Percentiles rank a stretch among this genome's conserved stretches.
Evolutionary conservation across 2,888 invertebrate species (phyloP).

Genomic region (Caprella mutica): DNA sequence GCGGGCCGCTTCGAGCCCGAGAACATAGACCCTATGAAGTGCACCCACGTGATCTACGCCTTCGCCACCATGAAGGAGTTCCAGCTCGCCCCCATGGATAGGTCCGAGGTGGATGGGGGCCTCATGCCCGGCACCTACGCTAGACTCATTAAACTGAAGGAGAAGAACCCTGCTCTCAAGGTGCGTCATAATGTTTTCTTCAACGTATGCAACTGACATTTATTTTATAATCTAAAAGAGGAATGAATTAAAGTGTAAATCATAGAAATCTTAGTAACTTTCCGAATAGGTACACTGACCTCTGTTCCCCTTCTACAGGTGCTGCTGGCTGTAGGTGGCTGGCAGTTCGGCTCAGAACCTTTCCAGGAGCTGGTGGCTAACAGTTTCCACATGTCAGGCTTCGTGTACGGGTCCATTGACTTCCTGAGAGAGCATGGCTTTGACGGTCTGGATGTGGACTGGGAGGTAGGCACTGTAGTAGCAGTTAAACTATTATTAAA

Average conservation of each 20-base stretch:
- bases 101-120: slow-evolving; percentile 58
- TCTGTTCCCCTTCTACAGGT: slow-evolving; percentile 46
- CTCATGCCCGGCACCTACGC: slow-evolving; percentile 53
- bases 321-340: slow-evolving; percentile 75
- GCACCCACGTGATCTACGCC: slow-evolving; percentile 89
- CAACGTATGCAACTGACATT: background rate
- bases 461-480: slow-evolving; percentile 50
- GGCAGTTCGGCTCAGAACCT: slow-evolving; percentile 91
- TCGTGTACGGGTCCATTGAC: slow-evolving; percentile 87
- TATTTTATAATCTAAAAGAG: background rate
- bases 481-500: background rate
- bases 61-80: slow-evolving; percentile 83
- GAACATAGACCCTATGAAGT: slow-evolving; percentile 73
- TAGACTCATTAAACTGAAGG: slow-evolving; percentile 62
- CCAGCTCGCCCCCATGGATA: slow-evolving; percentile 60
- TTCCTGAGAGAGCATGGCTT: slow-evolving; percentile 81
- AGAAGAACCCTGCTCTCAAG: slow-evolving; percentile 70
- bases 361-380: slow-evolving; percentile 85
- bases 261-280: background rate
- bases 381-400: slow-evolving; percentile 86
- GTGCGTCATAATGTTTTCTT: slow-evolving; percentile 41
- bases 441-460: slow-evolving; percentile 83
- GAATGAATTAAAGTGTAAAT: background rate
- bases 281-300: background rate
- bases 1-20: slow-evolving; percentile 79